A percentile compares a stretch with the other conserved stretches of the same genome.
Conservation (phyloP, 2,797 vertebrate species). For the Chelonia mydas region DNA sequence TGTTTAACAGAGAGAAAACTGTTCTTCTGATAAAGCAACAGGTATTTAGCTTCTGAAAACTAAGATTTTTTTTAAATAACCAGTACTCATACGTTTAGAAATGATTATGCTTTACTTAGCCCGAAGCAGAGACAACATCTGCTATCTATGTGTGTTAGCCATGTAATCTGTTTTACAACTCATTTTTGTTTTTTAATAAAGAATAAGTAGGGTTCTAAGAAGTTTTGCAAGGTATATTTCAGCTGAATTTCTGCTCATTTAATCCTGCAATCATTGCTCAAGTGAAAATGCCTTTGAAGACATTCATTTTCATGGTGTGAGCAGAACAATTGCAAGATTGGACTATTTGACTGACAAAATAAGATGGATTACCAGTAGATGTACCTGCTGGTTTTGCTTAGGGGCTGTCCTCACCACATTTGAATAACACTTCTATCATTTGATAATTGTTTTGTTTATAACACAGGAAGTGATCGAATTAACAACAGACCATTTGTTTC, state of each 20-base stretch:
- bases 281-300: not conserved
- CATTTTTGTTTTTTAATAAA: not conserved
- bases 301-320: not conserved
- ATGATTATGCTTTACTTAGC: not conserved
- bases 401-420: constrained; percentile 56
- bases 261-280: not conserved
- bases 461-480: constrained; percentile 65
- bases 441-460: constrained; percentile 44
- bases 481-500: constrained; percentile 72
- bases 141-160: not conserved
- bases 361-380: not conserved
- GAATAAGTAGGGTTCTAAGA: not conserved
- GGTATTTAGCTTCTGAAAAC: not conserved
- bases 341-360: constrained; percentile 32
- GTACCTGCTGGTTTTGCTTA: constrained; percentile 40
- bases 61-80: not conserved
- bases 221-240: not conserved
- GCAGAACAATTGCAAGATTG: constrained; percentile 4
- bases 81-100: not conserved
- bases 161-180: not conserved
- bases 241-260: not conserved
- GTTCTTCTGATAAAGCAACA: not conserved
- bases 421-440: constrained; percentile 46
- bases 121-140: not conserved
- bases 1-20: not conserved